Evolutionary conservation across 2,797 vertebrate genomes (phyloP), one percentile per base, ranked within the genome.

Genomic region (Dendrocincla tyrannina): DNA sequence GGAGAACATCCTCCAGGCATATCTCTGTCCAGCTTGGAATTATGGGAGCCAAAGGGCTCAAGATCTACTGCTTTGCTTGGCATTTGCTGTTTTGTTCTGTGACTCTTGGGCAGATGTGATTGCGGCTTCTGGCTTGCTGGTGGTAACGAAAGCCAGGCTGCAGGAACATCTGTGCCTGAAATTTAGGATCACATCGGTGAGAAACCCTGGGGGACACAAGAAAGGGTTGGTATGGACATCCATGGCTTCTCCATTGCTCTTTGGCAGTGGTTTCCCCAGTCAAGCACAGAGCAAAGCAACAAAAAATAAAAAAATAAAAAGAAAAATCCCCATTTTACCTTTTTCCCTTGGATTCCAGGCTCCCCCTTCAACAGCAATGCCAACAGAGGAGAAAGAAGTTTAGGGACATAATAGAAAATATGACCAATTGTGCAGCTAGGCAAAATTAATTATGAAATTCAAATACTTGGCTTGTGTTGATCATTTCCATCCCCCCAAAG

Each of bases 341-440:
- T 97, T 88, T 92, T 93, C 22, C 98, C 97, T 84, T 96, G 97
- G 86, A 94, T 30, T 11, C 98, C 97, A 0, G 97, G 97, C 37
- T 98, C 97, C 35, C 97, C 98, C 97, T 97, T 89, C 47, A 67
- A 68, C 59, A 82, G 35, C 64, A 85, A 56, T 5, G 55, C 17
- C 17, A 59, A 24, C 9, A 74, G 62, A 75, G 11, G 17, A 84
- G 22, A 84, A 72, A 42, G 5, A 44, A 66, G 30, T 78, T 85
- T 32, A 87, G 42, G 17, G 56, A 60, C 10, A 16, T 32, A 70
- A 64, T 15, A 86, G n/a, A 75, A 66, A 88, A 56, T n/a, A 42
- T 63, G 24, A 18, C 1, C 0, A 69, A 27, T 32, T 27, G 2
- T 13, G 32, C 8, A 4, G 17, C 44, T 30, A 52, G 12, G 56